A percentile compares a stretch with the other conserved stretches of the same genome.
phyloP scores from a whole-genome alignment of 2,113 vertebrate species.

The Alethe diademata region DNA sequence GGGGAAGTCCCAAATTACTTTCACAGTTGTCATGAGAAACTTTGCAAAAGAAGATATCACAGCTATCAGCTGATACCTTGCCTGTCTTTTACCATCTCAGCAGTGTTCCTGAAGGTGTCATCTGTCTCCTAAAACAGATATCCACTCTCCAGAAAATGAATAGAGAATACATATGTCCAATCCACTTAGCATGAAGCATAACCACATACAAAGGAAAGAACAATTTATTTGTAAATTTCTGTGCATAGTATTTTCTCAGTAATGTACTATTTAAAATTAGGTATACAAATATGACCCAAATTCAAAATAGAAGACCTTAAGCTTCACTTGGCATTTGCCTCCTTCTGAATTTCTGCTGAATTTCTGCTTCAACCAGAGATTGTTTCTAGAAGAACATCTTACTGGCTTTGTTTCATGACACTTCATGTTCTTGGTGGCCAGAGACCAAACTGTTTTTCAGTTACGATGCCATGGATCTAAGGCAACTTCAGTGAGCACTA shows the following conservation, averaged over 20 bases:
- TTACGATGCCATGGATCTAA: background rate
- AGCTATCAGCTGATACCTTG: background rate
- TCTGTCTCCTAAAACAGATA: background rate
- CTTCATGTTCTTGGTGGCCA: background rate
- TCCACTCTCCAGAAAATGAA: background rate
- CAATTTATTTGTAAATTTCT: background rate
- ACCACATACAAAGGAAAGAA: background rate
- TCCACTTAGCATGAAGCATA: background rate
- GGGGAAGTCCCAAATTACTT: background rate
- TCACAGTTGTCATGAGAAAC: background rate
- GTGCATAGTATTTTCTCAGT: background rate
- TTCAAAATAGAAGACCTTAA: background rate
- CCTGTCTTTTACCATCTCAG: background rate
- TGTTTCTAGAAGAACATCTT: background rate
- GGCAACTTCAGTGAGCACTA: background rate
- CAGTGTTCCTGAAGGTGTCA: background rate
- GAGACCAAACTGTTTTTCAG: background rate
- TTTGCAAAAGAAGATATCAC: background rate
- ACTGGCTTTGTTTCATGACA: background rate
- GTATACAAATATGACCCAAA: background rate
- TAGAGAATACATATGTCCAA: background rate
- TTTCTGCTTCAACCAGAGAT: background rate
- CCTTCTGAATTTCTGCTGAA: background rate
- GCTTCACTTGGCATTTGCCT: background rate
- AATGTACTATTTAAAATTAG: background rate